Evolutionary conservation across 2,888 invertebrate species (phyloP), one percentile per base, ranked within the genome.

Genomic region (Leucophenga maculata): DNA sequence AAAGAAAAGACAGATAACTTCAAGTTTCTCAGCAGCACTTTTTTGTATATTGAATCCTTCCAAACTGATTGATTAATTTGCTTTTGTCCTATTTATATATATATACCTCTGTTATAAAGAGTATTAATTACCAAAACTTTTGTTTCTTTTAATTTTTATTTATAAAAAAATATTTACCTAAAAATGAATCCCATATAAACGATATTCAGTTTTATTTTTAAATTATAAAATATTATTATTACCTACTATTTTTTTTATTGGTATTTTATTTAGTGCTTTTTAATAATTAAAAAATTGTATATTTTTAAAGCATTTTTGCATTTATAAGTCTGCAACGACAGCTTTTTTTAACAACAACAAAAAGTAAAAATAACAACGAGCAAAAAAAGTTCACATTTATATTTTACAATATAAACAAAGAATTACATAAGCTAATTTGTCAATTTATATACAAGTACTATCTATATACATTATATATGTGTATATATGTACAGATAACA

Each of bases 301-400:
- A 18, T 54, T 70, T 67, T 66, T 67, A 69, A 72, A 69, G 67
- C 72, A 71, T 73, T 76, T 78, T 76, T 78, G 79, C 79, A 80
- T 80, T 80, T 80, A 73, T 73, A 70, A 65, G 32, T 70, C 71
- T 71, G 72, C 72, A 71, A 65, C n/a, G n/a, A n/a, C n/a, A n/a
- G n/a, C n/a, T 73, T 69, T 72, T 48, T 66, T 65, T 52, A 52
- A 69, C 72, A 78, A 78, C 70, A 55, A 77, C 80, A 54, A 32
- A 70, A n/a, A n/a, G n/a, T n/a, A 65, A 69, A 54, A 32, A 70
- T 68, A 77, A 65, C 67, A 65, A 69, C 39, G 39, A 39, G 11
- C 31, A 67, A 59, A 31, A 73, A 71, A 72, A 75, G 73, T 75
- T 76, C 67, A 76, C 72, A 76, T 73, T 78, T 72, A 72, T 75